These are phyloP conservation scores for Volucella zonaria DNA, from an alignment of 2,888 invertebrate genomes.

Conservation along the genomic window DNA sequence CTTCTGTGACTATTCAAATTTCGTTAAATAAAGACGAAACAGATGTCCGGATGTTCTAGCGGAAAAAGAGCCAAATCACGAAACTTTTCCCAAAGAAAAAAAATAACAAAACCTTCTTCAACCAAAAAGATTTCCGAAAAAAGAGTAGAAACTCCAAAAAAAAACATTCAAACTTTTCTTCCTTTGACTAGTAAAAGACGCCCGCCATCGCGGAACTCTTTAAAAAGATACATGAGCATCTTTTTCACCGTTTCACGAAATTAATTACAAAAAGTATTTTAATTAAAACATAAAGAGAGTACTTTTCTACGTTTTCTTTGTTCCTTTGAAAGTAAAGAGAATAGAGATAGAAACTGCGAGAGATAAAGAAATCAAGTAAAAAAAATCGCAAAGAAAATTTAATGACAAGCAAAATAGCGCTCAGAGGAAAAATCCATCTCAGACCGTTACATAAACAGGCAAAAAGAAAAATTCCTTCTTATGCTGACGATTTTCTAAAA, in stretches of 20 bases:
- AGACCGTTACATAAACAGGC: too few species aligned
- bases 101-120: too few species aligned
- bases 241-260: conserved; percentile 20
- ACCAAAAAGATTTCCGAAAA: background rate
- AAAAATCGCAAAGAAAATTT: background rate
- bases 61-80: too few species aligned
- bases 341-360: background rate
- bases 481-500: too few species aligned
- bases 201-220: background rate
- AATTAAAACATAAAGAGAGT: conserved; percentile 53
- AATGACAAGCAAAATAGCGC: conserved; percentile 14
- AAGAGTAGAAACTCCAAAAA: background rate
- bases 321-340: background rate
- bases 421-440: background rate
- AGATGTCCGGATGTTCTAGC: too few species aligned
- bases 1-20: too few species aligned
- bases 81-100: too few species aligned
- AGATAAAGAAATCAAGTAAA: background rate
- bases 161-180: background rate
- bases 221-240: conserved; percentile 4
- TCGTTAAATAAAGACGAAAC: too few species aligned
- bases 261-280: conserved; percentile 56
- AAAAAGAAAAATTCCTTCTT: too few species aligned
- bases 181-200: conserved; percentile 14
- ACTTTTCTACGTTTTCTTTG: conserved; percentile 1